Percentiles rank a stretch among this genome's conserved stretches.
Evolutionary conservation across 1,140 invertebrate genomes (phyloP).

Genomic region (Pseudomyrmex gracilis): DNA sequence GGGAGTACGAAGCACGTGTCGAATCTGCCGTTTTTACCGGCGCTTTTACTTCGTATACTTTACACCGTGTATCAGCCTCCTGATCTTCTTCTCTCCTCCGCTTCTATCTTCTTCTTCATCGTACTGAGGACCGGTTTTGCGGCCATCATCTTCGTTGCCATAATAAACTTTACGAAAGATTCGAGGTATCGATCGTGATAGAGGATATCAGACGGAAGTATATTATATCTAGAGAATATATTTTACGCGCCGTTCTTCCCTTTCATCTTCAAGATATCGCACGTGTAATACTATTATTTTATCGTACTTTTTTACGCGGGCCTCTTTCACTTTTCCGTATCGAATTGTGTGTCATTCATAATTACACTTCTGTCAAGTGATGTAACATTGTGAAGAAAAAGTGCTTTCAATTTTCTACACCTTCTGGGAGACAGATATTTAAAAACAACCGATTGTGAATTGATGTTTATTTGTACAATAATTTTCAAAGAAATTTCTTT

Average conservation of each 20-base stretch:
- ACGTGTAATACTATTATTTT: conserved; percentile 28
- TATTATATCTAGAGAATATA: conserved; percentile 60
- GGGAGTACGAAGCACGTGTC: conserved; percentile 59
- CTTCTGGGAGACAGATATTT: neutral
- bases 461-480: too few relatives aligned
- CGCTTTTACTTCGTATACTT: conserved; percentile 56
- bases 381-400: neutral
- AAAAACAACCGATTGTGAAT: neutral
- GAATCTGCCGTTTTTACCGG: conserved; percentile 60
- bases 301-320: neutral
- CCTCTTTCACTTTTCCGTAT: neutral
- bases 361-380: too few relatives aligned
- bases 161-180: conserved; percentile 58
- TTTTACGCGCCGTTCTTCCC: conserved; percentile 7
- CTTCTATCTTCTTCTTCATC: conserved; percentile 58
- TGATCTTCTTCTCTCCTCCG: conserved; percentile 34
- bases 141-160: conserved; percentile 52
- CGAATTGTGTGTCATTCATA: neutral
- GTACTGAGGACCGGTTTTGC: conserved; percentile 51
- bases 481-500: too few relatives aligned
- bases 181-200: conserved; percentile 64
- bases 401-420: neutral
- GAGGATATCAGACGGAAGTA: conserved; percentile 58
- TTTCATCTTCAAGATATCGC: neutral
- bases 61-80: conserved; percentile 48